Evolutionary conservation across 1,140 invertebrate genomes (phyloP).

Genomic region (Ylistrum balloti): DNA sequence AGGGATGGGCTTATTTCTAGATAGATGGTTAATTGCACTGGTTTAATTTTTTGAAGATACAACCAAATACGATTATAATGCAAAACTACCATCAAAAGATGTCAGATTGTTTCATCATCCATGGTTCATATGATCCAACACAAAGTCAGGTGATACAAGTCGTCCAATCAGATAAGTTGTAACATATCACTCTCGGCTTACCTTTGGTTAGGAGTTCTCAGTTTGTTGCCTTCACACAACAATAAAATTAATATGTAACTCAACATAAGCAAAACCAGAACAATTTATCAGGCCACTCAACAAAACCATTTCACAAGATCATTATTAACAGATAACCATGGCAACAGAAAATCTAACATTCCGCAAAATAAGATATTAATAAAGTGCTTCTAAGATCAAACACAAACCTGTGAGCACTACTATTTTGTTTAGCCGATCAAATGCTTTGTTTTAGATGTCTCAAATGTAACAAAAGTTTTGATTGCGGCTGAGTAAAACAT

Average conservation of each 20-base stretch:
- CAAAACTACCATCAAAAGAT: too few relatives aligned
- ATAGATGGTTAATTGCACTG: too few relatives aligned
- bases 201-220: background rate
- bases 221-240: slow-evolving; percentile 23
- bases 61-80: too few relatives aligned
- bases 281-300: background rate
- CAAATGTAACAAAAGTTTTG: background rate
- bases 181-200: slow-evolving; percentile 17
- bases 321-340: background rate
- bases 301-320: background rate
- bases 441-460: background rate
- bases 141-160: slow-evolving; percentile 3
- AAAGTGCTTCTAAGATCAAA: too few relatives aligned
- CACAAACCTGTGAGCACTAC: background rate
- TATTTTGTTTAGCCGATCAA: background rate
- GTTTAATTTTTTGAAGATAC: too few relatives aligned
- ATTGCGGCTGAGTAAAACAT: background rate
- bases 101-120: background rate
- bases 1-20: too few relatives aligned
- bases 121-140: background rate
- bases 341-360: background rate
- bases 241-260: background rate
- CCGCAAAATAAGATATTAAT: background rate
- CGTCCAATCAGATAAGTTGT: background rate
- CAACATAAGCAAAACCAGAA: background rate